Conservation (phyloP, 2,888 invertebrate genomes). For the Harpalus rufipes region DNA sequence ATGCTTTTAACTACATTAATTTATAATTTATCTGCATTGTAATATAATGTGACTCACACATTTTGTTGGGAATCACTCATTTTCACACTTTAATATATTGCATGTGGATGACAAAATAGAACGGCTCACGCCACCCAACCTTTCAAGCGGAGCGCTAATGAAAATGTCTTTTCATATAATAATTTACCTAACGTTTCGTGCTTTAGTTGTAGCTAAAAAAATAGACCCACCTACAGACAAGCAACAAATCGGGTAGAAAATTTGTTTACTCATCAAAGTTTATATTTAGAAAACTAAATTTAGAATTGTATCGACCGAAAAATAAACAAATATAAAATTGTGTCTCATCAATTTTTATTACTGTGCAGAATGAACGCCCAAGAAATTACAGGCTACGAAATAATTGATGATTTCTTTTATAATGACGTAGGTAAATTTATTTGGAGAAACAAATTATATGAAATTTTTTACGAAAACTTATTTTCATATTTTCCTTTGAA, state of each 20-base stretch:
- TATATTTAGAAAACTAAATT: constrained; percentile 42
- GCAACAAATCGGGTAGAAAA: not conserved
- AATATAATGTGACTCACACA: constrained; percentile 12
- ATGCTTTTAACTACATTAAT: constrained; percentile 18
- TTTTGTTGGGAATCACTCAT: constrained; percentile 21
- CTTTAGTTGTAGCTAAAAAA: constrained; percentile 4
- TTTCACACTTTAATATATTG: constrained; percentile 38
- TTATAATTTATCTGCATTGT: constrained; percentile 25
- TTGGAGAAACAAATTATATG: no score
- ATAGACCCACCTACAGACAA: not conserved
- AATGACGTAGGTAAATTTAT: no score
- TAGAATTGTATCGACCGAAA: constrained; percentile 13
- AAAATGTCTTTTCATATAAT: constrained; percentile 32
- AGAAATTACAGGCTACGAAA: no score
- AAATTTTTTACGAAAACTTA: no score
- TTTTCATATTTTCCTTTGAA: no score
- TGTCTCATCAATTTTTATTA: constrained; percentile 11
- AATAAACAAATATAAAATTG: constrained; percentile 24
- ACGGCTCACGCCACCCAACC: not conserved
- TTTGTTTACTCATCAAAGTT: constrained; percentile 6
- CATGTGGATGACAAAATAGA: constrained; percentile 31
- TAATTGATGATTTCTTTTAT: no score
- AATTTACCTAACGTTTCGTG: constrained; percentile 21
- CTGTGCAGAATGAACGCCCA: not conserved
- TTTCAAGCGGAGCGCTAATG: not conserved